Evolutionary conservation across 1,140 invertebrate species (phyloP), one percentile per base, ranked within the genome.

Genomic region (Philotrypesis tridentata): DNA sequence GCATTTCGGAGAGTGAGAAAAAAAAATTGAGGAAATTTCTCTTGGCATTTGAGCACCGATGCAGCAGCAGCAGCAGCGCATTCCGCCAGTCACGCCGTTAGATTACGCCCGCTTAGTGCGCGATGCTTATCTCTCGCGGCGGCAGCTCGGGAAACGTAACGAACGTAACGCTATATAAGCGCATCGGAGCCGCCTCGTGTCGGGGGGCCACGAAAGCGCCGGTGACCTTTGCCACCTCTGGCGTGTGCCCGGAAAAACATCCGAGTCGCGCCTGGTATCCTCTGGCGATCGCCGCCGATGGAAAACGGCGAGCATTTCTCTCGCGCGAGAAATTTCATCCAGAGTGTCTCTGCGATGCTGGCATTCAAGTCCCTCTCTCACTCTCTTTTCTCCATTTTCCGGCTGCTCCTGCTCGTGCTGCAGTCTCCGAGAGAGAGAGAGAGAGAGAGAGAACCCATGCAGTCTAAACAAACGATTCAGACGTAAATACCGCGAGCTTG

Each of bases 381-480:
- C 67, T 74, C 74, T 82, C 37, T 78, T 84, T 82, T 84, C 79
- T 81, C 73, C 37, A 60, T 85, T 82, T 80, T 78, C 68, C 68
- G 48, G 74, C 8, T 27, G 12, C 61, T 71, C 61, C 77, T 48
- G 43, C 43, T 17, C 12, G 1, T 43, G 40, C 40, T 61, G 70
- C 76, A 63, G 76, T 21, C 61, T 74, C 79, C 17, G 37, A 63
- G 60, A 81, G 79, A 5, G n/a, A n/a, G n/a, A n/a, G n/a, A n/a
- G n/a, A n/a, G n/a, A n/a, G n/a, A n/a, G n/a, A n/a, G n/a, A n/a
- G n/a, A n/a, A n/a, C n/a, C n/a, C n/a, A n/a, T 25, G n/a, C 55
- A 43, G 75, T 80, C 80, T 82, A 82, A 85, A 85, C 80, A 77
- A 82, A 82, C 74, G 80, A 77, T 72, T 81, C 29, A 17, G 63